Conservation (phyloP, 2,888 invertebrate genomes). For the Melipona bicolor region DNA sequence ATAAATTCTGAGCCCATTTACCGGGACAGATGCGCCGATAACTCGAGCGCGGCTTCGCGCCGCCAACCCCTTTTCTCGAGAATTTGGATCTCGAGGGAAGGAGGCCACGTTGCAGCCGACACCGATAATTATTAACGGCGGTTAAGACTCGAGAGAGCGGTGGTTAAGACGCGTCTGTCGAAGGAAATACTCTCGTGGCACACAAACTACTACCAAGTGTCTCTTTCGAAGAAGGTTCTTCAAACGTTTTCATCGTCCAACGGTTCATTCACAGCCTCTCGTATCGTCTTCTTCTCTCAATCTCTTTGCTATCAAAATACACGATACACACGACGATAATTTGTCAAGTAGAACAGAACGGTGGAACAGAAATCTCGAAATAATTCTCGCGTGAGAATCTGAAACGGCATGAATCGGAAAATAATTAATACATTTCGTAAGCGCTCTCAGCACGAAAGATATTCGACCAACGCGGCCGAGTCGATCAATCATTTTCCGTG, state of each 20-base stretch:
- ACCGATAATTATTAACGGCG: constrained; percentile 67
- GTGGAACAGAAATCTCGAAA: not conserved
- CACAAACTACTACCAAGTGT: not conserved
- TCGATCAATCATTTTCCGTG: not conserved
- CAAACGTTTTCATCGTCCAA: constrained; percentile 41
- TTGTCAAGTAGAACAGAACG: not conserved
- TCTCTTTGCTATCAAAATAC: not conserved
- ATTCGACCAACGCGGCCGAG: not conserved
- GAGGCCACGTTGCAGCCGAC: constrained; percentile 46
- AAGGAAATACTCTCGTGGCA: constrained; percentile 14
- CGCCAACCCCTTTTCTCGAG: constrained; percentile 58
- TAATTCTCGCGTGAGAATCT: not conserved
- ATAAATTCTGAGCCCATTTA: constrained; percentile 81
- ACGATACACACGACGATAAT: not conserved
- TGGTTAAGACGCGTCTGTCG: constrained; percentile 56
- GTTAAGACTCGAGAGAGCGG: constrained; percentile 46
- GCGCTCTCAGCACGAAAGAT: not conserved
- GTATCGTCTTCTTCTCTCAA: not conserved
- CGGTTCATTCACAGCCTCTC: too few relatives aligned
- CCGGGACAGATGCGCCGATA: constrained; percentile 82
- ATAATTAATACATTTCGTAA: not conserved
- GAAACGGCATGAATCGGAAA: not conserved
- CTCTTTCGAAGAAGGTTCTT: not conserved
- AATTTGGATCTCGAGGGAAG: constrained; percentile 49
- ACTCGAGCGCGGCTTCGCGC: constrained; percentile 63